Base-by-base conservation (phyloP, 2,113 vertebrate species). In the Bombycilla garrulus region DNA sequence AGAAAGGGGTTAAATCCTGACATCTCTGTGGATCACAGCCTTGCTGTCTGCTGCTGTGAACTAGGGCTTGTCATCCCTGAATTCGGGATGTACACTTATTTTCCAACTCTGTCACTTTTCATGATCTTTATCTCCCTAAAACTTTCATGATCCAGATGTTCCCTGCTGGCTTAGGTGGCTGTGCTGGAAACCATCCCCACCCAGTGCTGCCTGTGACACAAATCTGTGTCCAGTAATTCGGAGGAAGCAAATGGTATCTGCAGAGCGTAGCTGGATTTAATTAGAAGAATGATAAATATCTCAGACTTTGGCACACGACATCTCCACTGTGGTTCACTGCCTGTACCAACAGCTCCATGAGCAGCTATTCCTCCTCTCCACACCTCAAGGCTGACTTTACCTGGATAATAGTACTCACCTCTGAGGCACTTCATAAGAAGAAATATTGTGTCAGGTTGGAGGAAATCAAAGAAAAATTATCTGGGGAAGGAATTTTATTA, bases 131-230 rank as follows among this genome's bases (percentile, higher is more conserved):
- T 79, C 85, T 92, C 48, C 76, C 60, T 94, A 58, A 91, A 97
- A 92, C 74, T 86, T 94, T 94, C 72, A 93, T 90, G 83, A 96
- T 79, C 69, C 95, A 93, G 95, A 81, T 96, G 93, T 87, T 95
- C 82, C 72, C 64, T 62, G 3, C 29, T 91, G 90, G 79, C 76
- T 77, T 66, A 22, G 51, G 44, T 66, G 86, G 56, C 72, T 67
- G 19, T 57, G 35, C 66, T 92, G 84, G 72, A 94, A 95, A 48
- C 87, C 64, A 64, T 64, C 65, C 38, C 45, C 56, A 40, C 33
- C 67, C 60, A 25, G 54, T 29, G 14, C 23, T 67, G 83, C 81
- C 67, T 93, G 86, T 70, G 89, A 88, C 76, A 92, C 20, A n/a
- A 77, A 38, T 35, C 57, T 86, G 53, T 88, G 74, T 64, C 33